A percentile compares a stretch with the other conserved stretches of the same genome.
phyloP scores from a whole-genome alignment of 2,113 vertebrate genomes.

The Mastomys natalensis region DNA sequence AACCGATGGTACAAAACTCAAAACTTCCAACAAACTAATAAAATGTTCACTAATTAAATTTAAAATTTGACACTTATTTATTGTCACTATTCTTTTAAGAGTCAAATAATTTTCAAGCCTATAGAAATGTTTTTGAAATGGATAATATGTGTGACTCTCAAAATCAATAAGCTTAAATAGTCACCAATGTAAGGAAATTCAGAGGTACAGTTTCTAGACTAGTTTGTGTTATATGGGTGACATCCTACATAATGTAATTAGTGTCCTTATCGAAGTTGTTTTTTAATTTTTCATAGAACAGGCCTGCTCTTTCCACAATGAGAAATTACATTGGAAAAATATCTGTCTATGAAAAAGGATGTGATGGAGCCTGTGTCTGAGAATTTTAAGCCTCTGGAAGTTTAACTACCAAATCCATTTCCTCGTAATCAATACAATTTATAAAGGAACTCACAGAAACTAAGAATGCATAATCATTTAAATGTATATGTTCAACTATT shows the following conservation, averaged over 20 bases:
- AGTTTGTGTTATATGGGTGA: neutral
- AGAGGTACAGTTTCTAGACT: too few relatives aligned
- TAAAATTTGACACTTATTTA: neutral
- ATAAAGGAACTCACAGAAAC: fast-evolving
- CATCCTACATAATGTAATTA: neutral
- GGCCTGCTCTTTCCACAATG: neutral
- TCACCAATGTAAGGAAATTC: neutral
- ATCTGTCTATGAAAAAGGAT: neutral
- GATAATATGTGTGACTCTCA: neutral
- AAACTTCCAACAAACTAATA: neutral
- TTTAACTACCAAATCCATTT: neutral
- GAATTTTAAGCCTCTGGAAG: neutral
- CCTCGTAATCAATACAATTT: neutral
- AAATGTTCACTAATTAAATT: neutral
- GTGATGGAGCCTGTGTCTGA: neutral
- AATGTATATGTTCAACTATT: neutral
- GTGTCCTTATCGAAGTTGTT: neutral
- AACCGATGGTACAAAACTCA: neutral
- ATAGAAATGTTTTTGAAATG: neutral
- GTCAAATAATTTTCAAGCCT: neutral
- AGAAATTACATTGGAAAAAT: neutral
- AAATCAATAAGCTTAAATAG: neutral
- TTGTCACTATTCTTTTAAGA: neutral
- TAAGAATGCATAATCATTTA: neutral
- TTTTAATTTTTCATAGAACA: neutral